Evolutionary conservation across 2,113 vertebrate species (phyloP).

Genomic region (Eudorcas thomsonii): DNA sequence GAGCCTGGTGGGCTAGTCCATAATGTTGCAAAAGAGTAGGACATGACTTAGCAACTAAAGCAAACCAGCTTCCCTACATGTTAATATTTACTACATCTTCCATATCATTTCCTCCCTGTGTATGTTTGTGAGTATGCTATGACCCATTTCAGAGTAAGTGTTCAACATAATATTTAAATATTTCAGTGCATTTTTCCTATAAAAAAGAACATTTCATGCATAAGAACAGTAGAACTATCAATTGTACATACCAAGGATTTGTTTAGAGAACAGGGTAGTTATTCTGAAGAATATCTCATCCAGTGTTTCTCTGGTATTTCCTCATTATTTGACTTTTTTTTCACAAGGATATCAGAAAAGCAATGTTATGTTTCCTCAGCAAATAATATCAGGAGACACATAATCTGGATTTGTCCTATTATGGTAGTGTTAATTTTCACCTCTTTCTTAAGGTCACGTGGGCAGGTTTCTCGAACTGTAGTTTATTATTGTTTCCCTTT

Average conservation of each 20-base stretch:
- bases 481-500: background rate
- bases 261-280: background rate
- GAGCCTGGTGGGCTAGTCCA: background rate
- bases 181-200: background rate
- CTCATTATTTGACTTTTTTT: background rate
- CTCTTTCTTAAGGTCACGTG: background rate
- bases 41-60: background rate
- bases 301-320: background rate
- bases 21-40: background rate
- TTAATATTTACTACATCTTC: background rate
- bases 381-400: background rate
- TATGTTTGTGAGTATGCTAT: background rate
- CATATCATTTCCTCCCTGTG: background rate
- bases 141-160: background rate
- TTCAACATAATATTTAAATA: background rate
- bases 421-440: background rate
- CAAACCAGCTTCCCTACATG: background rate
- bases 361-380: background rate
- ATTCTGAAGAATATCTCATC: background rate
- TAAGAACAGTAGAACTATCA: background rate
- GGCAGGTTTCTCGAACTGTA: background rate
- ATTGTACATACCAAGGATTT: background rate
- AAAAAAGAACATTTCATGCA: background rate
- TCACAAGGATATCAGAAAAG: background rate
- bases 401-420: background rate